A percentile compares a stretch with the other conserved stretches of the same genome.
phyloP scores from a whole-genome alignment of 1,140 invertebrate species.

The Drosophila tropicalis region DNA sequence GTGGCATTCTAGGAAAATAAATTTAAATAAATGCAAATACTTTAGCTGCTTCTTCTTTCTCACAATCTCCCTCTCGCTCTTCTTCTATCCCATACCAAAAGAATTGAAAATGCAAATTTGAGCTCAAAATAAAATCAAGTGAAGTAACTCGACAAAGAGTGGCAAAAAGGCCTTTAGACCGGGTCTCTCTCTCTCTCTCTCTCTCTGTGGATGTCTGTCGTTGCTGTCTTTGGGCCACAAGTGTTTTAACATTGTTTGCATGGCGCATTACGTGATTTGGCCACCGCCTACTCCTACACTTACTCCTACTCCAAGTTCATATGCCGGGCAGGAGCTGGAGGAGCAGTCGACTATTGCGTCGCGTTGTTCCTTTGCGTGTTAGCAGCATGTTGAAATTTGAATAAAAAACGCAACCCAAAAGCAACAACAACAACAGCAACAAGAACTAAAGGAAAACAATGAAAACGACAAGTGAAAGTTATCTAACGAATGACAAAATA shows the following conservation, averaged over 20 bases:
- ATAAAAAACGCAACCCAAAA: conserved; percentile 60
- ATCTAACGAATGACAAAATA: conserved; percentile 27
- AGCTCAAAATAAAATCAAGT: conserved; percentile 70
- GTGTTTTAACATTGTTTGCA: conserved; percentile 80
- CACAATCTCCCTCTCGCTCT: neutral
- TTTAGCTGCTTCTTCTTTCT: conserved; percentile 9
- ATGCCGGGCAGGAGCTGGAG: neutral
- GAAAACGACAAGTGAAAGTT: neutral
- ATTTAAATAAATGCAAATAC: conserved; percentile 74
- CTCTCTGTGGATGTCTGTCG: conserved; percentile 2
- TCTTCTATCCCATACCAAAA: neutral
- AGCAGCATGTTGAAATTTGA: conserved; percentile 73
- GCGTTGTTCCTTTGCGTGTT: conserved; percentile 60
- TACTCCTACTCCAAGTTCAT: conserved; percentile 1
- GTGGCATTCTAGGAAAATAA: conserved; percentile 80
- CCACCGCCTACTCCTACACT: conserved; percentile 53
- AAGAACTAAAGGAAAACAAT: conserved; percentile 6
- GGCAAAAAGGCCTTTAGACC: conserved; percentile 8
- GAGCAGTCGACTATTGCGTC: conserved; percentile 22
- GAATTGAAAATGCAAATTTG: conserved; percentile 74
- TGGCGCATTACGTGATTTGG: conserved; percentile 79
- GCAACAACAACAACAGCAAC: neutral
- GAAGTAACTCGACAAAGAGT: conserved; percentile 24
- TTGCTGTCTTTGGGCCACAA: conserved; percentile 53
- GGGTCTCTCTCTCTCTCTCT: neutral